Base-by-base conservation (phyloP, 2,888 invertebrate genomes). In the Aquatica leii region DNA sequence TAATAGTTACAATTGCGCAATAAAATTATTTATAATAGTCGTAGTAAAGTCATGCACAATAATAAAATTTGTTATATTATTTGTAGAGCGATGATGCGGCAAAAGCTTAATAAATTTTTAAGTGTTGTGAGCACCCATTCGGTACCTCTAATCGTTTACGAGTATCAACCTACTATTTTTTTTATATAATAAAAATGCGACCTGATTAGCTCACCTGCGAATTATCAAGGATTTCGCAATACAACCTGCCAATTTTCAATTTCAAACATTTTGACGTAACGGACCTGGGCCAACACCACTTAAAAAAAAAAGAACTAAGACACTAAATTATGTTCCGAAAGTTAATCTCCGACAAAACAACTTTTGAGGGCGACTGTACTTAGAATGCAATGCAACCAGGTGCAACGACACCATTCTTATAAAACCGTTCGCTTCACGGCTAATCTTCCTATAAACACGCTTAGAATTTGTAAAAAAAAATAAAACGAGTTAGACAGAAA, bases 371-470 rank as follows among this genome's bases (percentile, higher is more conserved):
- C 56, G 70, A 72, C 71, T 75, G 74, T 76, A 72, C 76, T 71
- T 70, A 71, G 73, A 74, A 74, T 73, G 75, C 74, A 73, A 70
- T 75, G 76, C 76, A 76, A 71, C 69, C 68, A 77, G 75, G 77
- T 77, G 77, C 78, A 78, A 76, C 77, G 77, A 77, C 77, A 76
- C 76, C 77, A 73, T 74, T 75, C 70, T 65, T 65, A 65, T 58
- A 62, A 57, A 62, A 61, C 73, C 48, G 57, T 43, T 60, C 58
- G 60, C 60, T 61, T 60, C 65, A 52, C 64, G 59, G 57, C 57
- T 57, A 65, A 65, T 65, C 60, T 61, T 60, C 61, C 61, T 65
- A 46, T 46, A 62, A 62, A 59, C 59, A 50, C 59, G 55, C 54
- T 41, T 55, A 20, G 43, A 48, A 21, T 53, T 53, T 55, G 46